phyloP scores from a whole-genome alignment of 2,888 invertebrate genomes.

The Sussaba pulchella region DNA sequence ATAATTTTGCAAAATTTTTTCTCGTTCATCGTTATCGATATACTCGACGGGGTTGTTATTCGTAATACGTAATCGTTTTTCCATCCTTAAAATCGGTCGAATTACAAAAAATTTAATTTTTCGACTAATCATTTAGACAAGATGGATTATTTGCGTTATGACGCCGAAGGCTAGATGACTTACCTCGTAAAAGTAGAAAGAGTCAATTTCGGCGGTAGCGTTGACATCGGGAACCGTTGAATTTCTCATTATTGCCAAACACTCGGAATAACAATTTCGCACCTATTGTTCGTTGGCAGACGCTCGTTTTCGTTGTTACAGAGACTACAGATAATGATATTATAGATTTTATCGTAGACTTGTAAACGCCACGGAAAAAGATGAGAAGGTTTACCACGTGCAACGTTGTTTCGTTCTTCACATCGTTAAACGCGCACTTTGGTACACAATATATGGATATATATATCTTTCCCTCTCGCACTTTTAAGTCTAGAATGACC shows the following conservation, averaged over 20 bases:
- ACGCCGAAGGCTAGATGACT: conserved; percentile 66
- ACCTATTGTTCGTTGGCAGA: conserved; percentile 63
- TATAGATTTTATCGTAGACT: no score
- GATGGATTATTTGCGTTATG: not conserved
- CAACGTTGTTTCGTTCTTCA: no score
- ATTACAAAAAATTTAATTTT: no score
- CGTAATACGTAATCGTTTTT: no score
- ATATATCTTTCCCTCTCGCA: not conserved
- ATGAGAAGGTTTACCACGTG: no score
- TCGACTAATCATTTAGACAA: no score
- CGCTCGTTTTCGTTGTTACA: conserved; percentile 46
- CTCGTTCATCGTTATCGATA: no score
- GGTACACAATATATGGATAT: no score
- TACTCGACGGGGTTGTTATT: no score
- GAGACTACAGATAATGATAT: not conserved
- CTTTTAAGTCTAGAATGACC: not conserved
- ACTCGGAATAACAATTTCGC: conserved; percentile 64
- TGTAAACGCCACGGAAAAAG: no score
- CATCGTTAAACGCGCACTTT: conserved; percentile 18
- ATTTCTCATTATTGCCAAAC: conserved; percentile 68
- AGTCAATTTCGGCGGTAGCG: conserved; percentile 81
- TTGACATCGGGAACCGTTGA: conserved; percentile 68
- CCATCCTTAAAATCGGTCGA: no score
- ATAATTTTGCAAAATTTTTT: no score
- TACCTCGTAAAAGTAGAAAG: conserved; percentile 85